These are phyloP conservation scores for Pygoscelis adeliae DNA, from an alignment of 2,113 vertebrate species.

Conservation along the genomic window DNA sequence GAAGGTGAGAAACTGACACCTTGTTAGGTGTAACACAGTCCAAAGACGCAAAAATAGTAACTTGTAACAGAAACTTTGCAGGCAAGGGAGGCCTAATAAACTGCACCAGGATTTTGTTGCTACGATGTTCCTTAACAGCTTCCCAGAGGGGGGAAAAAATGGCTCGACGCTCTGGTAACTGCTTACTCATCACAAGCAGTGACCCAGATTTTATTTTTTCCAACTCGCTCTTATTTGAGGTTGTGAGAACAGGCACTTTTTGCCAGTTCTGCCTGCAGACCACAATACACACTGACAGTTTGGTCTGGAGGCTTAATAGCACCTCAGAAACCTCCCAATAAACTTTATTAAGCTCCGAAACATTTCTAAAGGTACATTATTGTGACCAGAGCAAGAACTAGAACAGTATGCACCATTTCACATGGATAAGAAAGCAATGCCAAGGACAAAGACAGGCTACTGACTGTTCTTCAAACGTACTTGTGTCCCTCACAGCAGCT, in stretches of 20 bases:
- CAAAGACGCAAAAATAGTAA: neutral
- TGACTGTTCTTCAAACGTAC: neutral
- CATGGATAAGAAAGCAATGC: neutral
- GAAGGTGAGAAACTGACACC: neutral
- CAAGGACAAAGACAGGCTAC: neutral
- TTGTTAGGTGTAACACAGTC: neutral
- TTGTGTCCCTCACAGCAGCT: neutral
- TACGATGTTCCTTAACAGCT: neutral
- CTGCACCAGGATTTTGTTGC: slow-evolving; percentile 30
- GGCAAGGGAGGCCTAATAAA: slow-evolving; percentile 11
- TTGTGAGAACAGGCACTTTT: slow-evolving; percentile 11
- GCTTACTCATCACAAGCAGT: slow-evolving; percentile 50
- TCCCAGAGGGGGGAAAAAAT: neutral
- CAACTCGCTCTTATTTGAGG: neutral
- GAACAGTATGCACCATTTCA: neutral
- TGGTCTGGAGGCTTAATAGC: neutral
- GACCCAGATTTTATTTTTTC: slow-evolving; percentile 47
- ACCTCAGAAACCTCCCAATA: neutral
- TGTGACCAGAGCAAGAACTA: neutral
- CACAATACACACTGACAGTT: neutral
- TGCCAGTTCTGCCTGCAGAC: slow-evolving; percentile 11
- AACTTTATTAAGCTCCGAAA: neutral
- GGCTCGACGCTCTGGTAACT: neutral
- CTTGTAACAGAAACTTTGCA: neutral
- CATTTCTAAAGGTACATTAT: neutral